Percentiles rank a stretch among this genome's conserved stretches.
phyloP scores from a whole-genome alignment of 2,113 vertebrate genomes.

The Drymodes brunneopygia region DNA sequence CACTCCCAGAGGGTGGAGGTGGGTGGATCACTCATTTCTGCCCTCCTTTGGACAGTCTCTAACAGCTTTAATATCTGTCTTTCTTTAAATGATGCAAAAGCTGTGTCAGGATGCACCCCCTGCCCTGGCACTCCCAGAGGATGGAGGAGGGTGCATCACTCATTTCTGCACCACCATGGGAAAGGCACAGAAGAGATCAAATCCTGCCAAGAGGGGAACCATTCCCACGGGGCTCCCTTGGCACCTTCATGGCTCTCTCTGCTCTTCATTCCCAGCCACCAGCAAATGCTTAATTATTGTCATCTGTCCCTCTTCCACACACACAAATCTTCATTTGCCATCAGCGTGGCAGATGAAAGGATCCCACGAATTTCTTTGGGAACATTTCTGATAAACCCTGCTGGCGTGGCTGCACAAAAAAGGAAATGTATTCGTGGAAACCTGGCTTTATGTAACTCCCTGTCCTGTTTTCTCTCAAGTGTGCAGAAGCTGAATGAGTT shows the following conservation, averaged over 20 bases:
- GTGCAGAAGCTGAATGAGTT: constrained; percentile 96
- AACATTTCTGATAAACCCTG: not conserved
- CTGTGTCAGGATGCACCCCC: not conserved
- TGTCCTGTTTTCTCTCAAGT: constrained; percentile 64
- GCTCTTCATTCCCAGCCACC: not conserved
- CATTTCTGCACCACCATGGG: not conserved
- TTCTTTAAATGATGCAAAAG: not conserved
- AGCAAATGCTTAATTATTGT: not conserved
- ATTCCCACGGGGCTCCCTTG: not conserved
- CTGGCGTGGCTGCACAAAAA: not conserved
- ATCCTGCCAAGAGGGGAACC: not conserved
- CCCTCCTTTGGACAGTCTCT: not conserved
- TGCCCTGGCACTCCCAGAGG: not conserved
- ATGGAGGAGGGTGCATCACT: not conserved
- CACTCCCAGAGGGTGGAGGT: not conserved
- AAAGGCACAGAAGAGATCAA: not conserved
- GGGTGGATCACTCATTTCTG: not conserved
- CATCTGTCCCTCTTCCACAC: not conserved
- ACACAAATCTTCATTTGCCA: not conserved
- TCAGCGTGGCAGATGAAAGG: not conserved
- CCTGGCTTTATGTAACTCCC: not conserved
- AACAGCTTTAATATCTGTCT: not conserved
- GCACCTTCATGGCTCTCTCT: not conserved
- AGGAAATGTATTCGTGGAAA: not conserved
- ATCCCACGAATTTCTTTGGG: not conserved